Evolutionary conservation across 37 sponge, comb jelly and placozoan genomes (phyloP), one percentile per base, ranked within the genome.

Genomic region (Hexactinellida sp.): DNA sequence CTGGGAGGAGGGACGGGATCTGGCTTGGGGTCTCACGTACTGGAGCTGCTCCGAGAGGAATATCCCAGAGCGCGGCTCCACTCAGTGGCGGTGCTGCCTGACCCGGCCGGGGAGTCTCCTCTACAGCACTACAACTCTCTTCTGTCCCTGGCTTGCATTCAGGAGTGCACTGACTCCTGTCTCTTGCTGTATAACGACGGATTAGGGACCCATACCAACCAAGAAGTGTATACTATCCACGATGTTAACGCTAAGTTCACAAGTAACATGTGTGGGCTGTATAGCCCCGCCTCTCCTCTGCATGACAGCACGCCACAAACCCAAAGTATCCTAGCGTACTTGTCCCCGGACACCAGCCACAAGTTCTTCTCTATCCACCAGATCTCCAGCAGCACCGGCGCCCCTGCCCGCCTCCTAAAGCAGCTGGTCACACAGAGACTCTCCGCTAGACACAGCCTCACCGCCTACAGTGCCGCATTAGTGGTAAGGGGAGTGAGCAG

Each of bases 91-190:
- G 87, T 95, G n/a, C 88, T 94, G 28, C 96, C 96, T 0, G 90
- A 92, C 38, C 25, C 47, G 1, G 41, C 85, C 7, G 96, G 96
- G 83, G 96, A 95, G 24, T 90, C 93, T 25, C 94, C 96, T n/a
- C 85, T 95, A 0, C 96, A 95, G 87, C 88, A 91, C 83, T 95
- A 93, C 88, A 95, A 95, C 85, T 82, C 86, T 36, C 89, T 93
- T 32, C 89, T 95, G 23, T 90, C 88, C 35, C 84, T 93, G 23
- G 54, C 89, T 16, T 82, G 83, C 63, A 84, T 93, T 21, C 92
- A 95, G 38, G 38, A 54, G 1, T 90, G 88, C 71, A 30, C 84
- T 84, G 96, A 95, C 52, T 91, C 88, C 19, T 82, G 91, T 0
- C n/a, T 95, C 16, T 37, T 95, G 24, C 85, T 93, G 16, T 82